phyloP scores from a whole-genome alignment of 2,888 invertebrate species.

The Steinernema carpocapsae region DNA sequence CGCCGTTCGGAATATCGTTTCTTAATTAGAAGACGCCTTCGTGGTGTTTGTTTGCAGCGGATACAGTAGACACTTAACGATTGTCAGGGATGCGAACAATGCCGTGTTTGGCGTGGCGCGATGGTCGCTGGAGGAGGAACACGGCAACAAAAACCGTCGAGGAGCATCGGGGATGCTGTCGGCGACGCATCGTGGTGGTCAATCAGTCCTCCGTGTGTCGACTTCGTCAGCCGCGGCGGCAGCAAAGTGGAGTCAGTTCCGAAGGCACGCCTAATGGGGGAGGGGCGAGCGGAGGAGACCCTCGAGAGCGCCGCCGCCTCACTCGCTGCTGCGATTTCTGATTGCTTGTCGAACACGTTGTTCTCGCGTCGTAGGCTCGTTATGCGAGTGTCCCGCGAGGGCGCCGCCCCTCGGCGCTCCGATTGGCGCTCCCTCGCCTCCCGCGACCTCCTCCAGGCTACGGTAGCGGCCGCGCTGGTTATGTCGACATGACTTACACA shows the following conservation, averaged over 20 bases:
- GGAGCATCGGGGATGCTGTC: constrained; percentile 18
- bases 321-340: constrained; percentile 25
- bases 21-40: constrained; percentile 10
- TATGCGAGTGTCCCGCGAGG: constrained; percentile 28
- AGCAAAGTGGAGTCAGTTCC: constrained; percentile 15
- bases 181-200: constrained; percentile 26
- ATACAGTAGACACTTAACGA: background rate
- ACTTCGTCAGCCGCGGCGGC: constrained; percentile 18
- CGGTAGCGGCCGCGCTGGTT: constrained; percentile 10
- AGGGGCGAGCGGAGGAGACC: background rate
- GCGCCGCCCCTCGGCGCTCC: constrained; percentile 17
- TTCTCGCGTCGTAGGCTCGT: constrained; percentile 34
- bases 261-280: constrained; percentile 7
- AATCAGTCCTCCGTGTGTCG: constrained; percentile 13
- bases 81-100: background rate
- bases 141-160: constrained; percentile 1
- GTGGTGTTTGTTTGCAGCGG: background rate
- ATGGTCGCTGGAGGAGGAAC: constrained; percentile 5
- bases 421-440: constrained; percentile 11
- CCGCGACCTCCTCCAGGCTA: constrained; percentile 23
- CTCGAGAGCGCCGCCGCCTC: constrained; percentile 14
- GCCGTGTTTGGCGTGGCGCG: background rate
- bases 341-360: constrained; percentile 35
- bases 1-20: background rate
- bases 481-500: background rate